Evolutionary conservation across 2,797 vertebrate genomes (phyloP).

Genomic region (Hozukius guyotensis): DNA sequence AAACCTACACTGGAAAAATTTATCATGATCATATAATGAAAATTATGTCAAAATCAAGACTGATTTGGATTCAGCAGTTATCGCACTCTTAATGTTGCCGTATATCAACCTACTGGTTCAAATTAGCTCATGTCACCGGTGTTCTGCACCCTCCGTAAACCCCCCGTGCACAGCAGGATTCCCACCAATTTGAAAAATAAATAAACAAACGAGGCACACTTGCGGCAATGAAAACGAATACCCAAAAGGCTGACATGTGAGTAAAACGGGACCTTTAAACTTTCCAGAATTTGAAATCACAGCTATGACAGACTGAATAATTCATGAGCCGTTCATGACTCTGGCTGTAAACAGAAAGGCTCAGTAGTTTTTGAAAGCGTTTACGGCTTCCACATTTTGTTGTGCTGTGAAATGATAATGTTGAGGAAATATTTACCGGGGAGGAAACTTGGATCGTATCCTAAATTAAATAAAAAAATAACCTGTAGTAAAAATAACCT

Average conservation of each 20-base stretch:
- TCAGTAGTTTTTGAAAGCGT: constrained; percentile 22
- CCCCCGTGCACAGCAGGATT: not conserved
- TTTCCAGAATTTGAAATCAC: constrained; percentile 35
- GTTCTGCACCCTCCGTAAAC: not conserved
- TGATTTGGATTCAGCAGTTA: not conserved
- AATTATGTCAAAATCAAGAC: not conserved
- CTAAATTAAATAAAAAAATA: not conserved
- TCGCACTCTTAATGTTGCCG: not conserved
- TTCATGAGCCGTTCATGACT: constrained; percentile 52
- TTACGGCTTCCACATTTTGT: constrained; percentile 21
- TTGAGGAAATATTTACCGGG: constrained; percentile 6
- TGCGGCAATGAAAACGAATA: constrained; percentile 37
- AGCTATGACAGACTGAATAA: constrained; percentile 61
- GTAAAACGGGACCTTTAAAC: constrained; percentile 55
- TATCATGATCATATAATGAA: not conserved
- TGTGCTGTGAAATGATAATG: constrained; percentile 23
- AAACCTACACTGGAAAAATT: not conserved
- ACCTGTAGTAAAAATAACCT: not conserved
- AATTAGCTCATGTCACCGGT: not conserved
- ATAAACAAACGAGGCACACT: constrained; percentile 40
- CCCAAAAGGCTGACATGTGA: constrained; percentile 50
- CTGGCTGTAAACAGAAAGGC: constrained; percentile 40
- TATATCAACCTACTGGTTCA: not conserved
- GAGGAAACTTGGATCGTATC: not conserved
- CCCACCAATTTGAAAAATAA: constrained; percentile 13